A percentile compares a stretch with the other conserved stretches of the same genome.
Conservation (phyloP, 2,888 invertebrate species). For the Sympetrum striolatum region DNA sequence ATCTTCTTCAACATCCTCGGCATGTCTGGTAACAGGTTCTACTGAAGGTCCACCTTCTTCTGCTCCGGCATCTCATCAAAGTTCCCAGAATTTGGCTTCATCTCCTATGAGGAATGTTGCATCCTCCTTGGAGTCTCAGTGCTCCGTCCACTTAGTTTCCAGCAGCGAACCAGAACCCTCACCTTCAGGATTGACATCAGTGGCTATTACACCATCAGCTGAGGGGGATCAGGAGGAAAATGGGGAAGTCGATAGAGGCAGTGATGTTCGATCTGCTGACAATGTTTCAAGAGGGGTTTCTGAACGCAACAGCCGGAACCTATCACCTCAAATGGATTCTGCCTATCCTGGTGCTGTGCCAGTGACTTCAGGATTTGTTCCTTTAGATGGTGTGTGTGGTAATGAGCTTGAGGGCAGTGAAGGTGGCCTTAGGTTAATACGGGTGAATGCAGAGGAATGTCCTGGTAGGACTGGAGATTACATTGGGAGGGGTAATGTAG, state of each 20-base stretch:
- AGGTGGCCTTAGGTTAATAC: slow-evolving; percentile 9
- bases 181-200: slow-evolving; percentile 42
- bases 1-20: slow-evolving; percentile 52
- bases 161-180: slow-evolving; percentile 80
- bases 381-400: not conserved
- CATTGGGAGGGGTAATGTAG: not conserved
- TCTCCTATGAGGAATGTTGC: not conserved
- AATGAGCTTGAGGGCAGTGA: not conserved
- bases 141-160: slow-evolving; percentile 87
- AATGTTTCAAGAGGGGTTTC: slow-evolving; percentile 35
- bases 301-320: not conserved
- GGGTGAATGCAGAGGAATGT: slow-evolving; percentile 44
- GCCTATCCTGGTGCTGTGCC: not conserved
- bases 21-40: slow-evolving; percentile 54
- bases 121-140: slow-evolving; percentile 59
- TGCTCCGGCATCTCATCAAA: slow-evolving; percentile 44
- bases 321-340: not conserved
- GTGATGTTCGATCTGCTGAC: slow-evolving; percentile 38
- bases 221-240: slow-evolving; percentile 57
- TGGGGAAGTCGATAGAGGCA: slow-evolving; percentile 31
- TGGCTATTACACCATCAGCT: slow-evolving; percentile 60
- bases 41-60: slow-evolving; percentile 49
- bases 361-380: slow-evolving; percentile 30
- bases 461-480: not conserved
- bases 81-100: slow-evolving; percentile 45